These are phyloP conservation scores for Aricia agestis DNA, from an alignment of 1,140 invertebrate species.

Conservation along the genomic window DNA sequence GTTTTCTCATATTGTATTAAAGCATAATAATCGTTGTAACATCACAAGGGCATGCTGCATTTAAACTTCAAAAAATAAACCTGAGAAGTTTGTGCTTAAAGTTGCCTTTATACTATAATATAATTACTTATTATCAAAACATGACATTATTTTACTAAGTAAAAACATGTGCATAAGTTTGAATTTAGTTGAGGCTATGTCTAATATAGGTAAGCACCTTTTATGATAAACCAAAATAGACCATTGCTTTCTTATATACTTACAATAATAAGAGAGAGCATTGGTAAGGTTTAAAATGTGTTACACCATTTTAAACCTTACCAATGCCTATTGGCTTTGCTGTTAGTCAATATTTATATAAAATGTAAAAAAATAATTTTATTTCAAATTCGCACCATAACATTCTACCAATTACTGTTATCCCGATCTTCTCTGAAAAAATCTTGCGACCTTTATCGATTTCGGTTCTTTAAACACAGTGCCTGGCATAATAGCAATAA, in stretches of 20 bases:
- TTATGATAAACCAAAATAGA: not conserved
- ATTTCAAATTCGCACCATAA: too few species aligned
- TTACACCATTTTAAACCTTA: not conserved
- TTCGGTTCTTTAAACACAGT: not conserved
- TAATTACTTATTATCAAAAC: not conserved
- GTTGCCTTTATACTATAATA: not conserved
- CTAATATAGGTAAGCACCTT: not conserved
- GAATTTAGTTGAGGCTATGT: not conserved
- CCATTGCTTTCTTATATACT: too few species aligned
- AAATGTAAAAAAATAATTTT: too few species aligned
- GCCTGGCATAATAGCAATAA: conserved; percentile 15
- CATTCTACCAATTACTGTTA: too few species aligned
- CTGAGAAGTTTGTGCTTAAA: not conserved
- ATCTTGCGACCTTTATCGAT: not conserved
- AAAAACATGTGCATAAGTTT: not conserved
- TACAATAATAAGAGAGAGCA: too few species aligned
- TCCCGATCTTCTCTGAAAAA: not conserved
- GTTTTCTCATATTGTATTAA: not conserved
- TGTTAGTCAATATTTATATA: too few species aligned
- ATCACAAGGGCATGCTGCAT: not conserved
- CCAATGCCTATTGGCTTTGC: not conserved
- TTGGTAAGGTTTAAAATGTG: too few species aligned
- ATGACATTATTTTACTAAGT: not conserved
- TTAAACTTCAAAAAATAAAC: not conserved
- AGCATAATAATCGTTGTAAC: not conserved